phyloP scores from a whole-genome alignment of 2,113 vertebrate species.

The Laticauda colubrina region DNA sequence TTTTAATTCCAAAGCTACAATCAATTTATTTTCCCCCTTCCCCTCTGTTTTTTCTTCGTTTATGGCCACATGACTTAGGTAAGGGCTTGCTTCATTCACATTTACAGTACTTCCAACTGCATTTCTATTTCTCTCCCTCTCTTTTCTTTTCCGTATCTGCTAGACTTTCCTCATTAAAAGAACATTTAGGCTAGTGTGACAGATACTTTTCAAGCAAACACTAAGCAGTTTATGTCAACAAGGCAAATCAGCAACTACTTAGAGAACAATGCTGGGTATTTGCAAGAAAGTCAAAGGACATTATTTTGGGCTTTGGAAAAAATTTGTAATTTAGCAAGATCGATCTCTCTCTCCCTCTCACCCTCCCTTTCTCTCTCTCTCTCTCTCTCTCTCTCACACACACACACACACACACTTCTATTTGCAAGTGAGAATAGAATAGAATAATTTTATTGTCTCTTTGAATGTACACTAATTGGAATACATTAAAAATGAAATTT shows the following conservation, averaged over 20 bases:
- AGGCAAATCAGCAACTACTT: slow-evolving; percentile 31
- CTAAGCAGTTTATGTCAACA: slow-evolving; percentile 41
- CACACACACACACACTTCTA: too few species aligned
- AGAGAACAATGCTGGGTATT: background rate
- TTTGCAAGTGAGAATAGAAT: too few species aligned
- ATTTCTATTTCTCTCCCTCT: background rate
- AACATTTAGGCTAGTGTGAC: slow-evolving; percentile 43
- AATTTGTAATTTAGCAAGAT: background rate
- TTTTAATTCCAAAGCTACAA: slow-evolving; percentile 47
- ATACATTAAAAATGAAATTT: too few species aligned
- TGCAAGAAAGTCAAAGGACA: slow-evolving; percentile 21
- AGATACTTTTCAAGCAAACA: slow-evolving; percentile 39
- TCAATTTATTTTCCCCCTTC: slow-evolving; percentile 46
- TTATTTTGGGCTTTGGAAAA: background rate
- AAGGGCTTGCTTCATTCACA: slow-evolving; percentile 53
- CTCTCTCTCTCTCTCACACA: too few species aligned
- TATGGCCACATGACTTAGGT: slow-evolving; percentile 54
- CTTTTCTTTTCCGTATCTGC: slow-evolving; percentile 34
- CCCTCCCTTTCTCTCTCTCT: too few species aligned
- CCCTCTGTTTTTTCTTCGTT: slow-evolving; percentile 24
- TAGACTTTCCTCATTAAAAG: slow-evolving; percentile 49
- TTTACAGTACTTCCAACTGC: slow-evolving; percentile 43
- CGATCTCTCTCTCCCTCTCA: too few species aligned
- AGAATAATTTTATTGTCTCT: too few species aligned
- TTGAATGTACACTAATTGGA: too few species aligned